A percentile compares a stretch with the other conserved stretches of the same genome.
phyloP scores from a whole-genome alignment of 2,113 vertebrate species.

The Microcebus lehilahytsara region DNA sequence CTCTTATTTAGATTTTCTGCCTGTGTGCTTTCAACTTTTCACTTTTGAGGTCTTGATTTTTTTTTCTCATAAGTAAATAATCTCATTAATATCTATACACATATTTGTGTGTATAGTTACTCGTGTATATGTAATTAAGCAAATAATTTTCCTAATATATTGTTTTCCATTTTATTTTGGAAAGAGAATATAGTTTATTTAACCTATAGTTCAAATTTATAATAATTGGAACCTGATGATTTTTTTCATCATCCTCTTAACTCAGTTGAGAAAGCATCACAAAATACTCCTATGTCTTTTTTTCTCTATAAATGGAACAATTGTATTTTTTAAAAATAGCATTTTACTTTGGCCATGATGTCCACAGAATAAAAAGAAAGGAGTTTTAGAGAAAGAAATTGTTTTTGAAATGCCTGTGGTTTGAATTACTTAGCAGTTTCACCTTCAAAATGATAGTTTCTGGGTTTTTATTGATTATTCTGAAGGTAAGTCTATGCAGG shows the following conservation, averaged over 20 bases:
- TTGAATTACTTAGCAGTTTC: slow-evolving; percentile 42
- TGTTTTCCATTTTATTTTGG: slow-evolving; percentile 33
- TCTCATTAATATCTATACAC: neutral
- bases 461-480: slow-evolving; percentile 15
- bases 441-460: slow-evolving; percentile 38
- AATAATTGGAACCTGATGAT: neutral
- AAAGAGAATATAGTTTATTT: slow-evolving; percentile 18
- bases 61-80: neutral
- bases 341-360: neutral
- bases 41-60: neutral
- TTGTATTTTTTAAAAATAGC: neutral
- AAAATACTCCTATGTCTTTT: neutral
- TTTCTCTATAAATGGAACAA: neutral
- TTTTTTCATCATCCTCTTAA: slow-evolving; percentile 1
- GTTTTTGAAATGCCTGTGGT: slow-evolving; percentile 30
- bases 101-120: neutral
- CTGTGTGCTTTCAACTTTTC: neutral
- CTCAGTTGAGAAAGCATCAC: neutral
- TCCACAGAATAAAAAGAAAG: neutral
- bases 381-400: neutral
- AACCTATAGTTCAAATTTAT: neutral
- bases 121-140: neutral
- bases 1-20: neutral
- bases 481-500: neutral
- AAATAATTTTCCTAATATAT: neutral